A percentile compares a stretch with the other conserved stretches of the same genome.
These are phyloP conservation scores for Conus canariensis DNA, from an alignment of 2,888 invertebrate species.

Conservation along the genomic window DNA sequence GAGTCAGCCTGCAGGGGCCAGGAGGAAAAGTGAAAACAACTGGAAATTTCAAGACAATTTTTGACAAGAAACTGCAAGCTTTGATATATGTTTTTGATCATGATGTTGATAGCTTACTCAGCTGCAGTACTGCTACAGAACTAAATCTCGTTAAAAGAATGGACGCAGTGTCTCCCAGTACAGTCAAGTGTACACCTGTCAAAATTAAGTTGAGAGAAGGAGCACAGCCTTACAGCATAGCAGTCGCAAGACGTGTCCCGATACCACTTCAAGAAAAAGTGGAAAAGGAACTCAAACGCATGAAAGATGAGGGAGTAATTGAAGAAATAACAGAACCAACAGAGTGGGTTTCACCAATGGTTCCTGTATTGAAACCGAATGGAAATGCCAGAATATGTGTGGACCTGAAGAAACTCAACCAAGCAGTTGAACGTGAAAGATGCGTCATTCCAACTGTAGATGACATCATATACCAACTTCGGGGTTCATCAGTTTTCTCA, in stretches of 20 bases:
- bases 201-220: not conserved
- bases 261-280: constrained; percentile 25
- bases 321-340: constrained; percentile 49
- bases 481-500: too few relatives aligned
- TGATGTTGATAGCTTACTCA: not conserved
- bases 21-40: too few relatives aligned
- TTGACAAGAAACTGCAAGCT: too few relatives aligned
- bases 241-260: constrained; percentile 31
- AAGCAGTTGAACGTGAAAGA: too few relatives aligned
- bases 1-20: too few relatives aligned
- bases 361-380: not conserved
- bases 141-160: not conserved
- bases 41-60: too few relatives aligned
- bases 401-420: not conserved
- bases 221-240: constrained; percentile 15
- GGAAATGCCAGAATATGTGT: not conserved
- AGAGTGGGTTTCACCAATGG: constrained; percentile 47
- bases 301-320: constrained; percentile 51
- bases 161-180: not conserved
- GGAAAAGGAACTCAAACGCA: constrained; percentile 46
- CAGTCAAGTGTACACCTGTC: not conserved
- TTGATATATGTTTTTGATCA: not conserved
- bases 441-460: too few relatives aligned
- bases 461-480: too few relatives aligned
- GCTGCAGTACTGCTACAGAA: not conserved